Evolutionary conservation across 2,113 vertebrate genomes (phyloP).

Genomic region (Maccullochella peelii): DNA sequence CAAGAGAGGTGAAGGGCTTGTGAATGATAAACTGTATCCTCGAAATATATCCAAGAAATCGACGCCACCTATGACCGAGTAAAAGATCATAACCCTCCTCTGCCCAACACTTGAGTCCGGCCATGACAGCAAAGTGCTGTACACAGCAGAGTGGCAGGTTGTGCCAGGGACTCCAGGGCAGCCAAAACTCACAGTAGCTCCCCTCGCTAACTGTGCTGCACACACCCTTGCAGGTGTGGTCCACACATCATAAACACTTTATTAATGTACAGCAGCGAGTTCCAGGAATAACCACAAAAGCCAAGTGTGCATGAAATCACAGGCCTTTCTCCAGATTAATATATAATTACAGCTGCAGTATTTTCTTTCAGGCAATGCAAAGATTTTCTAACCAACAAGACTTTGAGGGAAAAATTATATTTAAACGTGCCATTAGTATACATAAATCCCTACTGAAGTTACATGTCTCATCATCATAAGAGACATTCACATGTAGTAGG

Average conservation of each 20-base stretch:
- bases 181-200: constrained; percentile 54
- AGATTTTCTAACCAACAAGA: constrained; percentile 30
- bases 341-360: constrained; percentile 36
- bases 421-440: not conserved
- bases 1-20: not conserved
- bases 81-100: constrained; percentile 8
- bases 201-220: constrained; percentile 24
- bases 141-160: constrained; percentile 29
- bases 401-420: constrained; percentile 15
- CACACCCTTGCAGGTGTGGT: constrained; percentile 72
- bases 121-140: constrained; percentile 32
- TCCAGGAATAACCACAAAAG: constrained; percentile 70
- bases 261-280: constrained; percentile 47
- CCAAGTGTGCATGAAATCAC: constrained; percentile 63
- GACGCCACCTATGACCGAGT: not conserved
- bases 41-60: not conserved
- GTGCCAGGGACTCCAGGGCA: constrained; percentile 34
- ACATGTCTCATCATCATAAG: not conserved
- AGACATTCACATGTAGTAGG: not conserved
- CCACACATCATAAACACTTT: constrained; percentile 75
- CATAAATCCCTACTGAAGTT: constrained; percentile 1
- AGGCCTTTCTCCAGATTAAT: constrained; percentile 48
- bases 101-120: not conserved
- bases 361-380: constrained; percentile 29
- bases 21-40: not conserved